These are phyloP conservation scores for Carassius carassius DNA, from an alignment of 2,113 vertebrate genomes.

Conservation along the genomic window DNA sequence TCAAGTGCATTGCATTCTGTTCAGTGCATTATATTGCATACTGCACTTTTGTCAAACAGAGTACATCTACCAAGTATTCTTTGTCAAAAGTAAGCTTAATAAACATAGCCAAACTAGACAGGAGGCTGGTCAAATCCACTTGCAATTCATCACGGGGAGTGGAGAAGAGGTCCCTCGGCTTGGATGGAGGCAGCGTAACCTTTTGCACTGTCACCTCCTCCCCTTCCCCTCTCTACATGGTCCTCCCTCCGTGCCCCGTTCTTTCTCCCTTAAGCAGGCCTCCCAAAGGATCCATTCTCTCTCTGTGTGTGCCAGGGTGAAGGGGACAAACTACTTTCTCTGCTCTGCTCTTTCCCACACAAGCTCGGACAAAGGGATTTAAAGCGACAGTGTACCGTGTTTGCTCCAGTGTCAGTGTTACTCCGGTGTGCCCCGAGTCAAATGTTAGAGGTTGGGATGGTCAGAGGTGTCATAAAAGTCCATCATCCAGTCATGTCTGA, in stretches of 20 bases:
- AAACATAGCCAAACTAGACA: not conserved
- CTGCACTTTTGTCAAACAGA: not conserved
- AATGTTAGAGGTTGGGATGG: slow-evolving; percentile 41
- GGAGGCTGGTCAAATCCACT: slow-evolving; percentile 17
- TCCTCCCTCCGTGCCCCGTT: not conserved
- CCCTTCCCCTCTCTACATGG: not conserved
- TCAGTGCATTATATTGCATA: not conserved
- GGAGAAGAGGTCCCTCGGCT: slow-evolving; percentile 40
- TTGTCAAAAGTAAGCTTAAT: not conserved
- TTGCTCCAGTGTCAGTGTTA: slow-evolving; percentile 28
- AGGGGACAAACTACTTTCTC: slow-evolving; percentile 59
- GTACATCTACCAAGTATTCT: not conserved
- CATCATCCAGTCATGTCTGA: slow-evolving; percentile 25
- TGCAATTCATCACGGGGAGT: slow-evolving; percentile 20
- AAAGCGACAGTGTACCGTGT: slow-evolving; percentile 51
- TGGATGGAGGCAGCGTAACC: slow-evolving; percentile 40
- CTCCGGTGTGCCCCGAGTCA: slow-evolving; percentile 24
- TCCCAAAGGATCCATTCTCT: slow-evolving; percentile 54
- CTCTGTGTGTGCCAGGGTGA: slow-evolving; percentile 49
- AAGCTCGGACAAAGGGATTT: slow-evolving; percentile 52
- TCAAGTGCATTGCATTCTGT: not conserved
- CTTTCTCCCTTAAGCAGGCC: slow-evolving; percentile 44
- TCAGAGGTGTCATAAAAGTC: slow-evolving; percentile 54
- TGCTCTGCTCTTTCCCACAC: slow-evolving; percentile 56
- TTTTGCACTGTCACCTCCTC: slow-evolving; percentile 46